Conservation (phyloP, 1,140 invertebrate species). For the Drosophila insularis region DNA sequence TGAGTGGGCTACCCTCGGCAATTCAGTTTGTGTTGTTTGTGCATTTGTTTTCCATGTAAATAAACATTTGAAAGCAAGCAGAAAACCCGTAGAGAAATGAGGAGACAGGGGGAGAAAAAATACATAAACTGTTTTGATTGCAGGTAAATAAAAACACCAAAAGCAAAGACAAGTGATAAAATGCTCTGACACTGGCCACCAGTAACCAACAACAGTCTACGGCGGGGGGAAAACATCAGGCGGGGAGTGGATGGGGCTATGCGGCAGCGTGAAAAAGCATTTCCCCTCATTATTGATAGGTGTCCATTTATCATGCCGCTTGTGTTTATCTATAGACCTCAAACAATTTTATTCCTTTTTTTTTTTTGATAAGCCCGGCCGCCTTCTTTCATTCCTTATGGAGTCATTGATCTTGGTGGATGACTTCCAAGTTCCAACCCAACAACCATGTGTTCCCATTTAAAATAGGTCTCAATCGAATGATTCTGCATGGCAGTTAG, state of each 20-base stretch:
- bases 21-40: slow-evolving; percentile 34
- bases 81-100: background rate
- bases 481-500: no score
- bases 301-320: slow-evolving; percentile 71
- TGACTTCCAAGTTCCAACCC: background rate
- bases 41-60: slow-evolving; percentile 28
- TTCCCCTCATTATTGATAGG: slow-evolving; percentile 62
- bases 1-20: slow-evolving; percentile 46
- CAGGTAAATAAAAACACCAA: slow-evolving; percentile 58
- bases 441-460: no score
- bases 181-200: slow-evolving; percentile 2
- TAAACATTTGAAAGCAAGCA: slow-evolving; percentile 50
- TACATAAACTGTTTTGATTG: slow-evolving; percentile 73
- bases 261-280: slow-evolving; percentile 14
- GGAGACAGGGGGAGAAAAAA: slow-evolving; percentile 31
- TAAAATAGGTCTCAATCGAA: no score
- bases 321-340: slow-evolving; percentile 54
- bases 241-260: background rate
- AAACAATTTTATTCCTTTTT: slow-evolving; percentile 12
- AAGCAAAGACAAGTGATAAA: slow-evolving; percentile 18
- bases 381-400: slow-evolving; percentile 12
- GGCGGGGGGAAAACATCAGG: background rate
- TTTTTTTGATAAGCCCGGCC: slow-evolving; percentile 47
- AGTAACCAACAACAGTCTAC: background rate
- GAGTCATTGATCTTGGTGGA: slow-evolving; percentile 49